Conservation (phyloP, 2,888 invertebrate genomes). For the Pseudanteris insignis region DNA sequence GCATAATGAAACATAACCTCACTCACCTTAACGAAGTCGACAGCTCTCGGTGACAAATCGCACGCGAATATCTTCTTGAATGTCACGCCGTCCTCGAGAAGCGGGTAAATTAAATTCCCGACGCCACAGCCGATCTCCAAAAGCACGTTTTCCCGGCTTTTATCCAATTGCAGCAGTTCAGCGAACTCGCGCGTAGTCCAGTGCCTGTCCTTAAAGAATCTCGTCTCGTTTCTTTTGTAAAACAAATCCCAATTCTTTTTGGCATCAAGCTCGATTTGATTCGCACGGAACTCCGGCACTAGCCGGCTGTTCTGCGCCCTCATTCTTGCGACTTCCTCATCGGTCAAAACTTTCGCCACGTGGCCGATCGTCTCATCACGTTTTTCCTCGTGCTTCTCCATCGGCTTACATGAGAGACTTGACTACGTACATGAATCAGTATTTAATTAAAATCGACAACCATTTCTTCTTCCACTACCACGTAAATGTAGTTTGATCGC, state of each 20-base stretch:
- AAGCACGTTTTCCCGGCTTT: conserved; percentile 66
- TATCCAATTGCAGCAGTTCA: conserved; percentile 75
- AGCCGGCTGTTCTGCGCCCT: conserved; percentile 75
- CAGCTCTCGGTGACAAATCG: conserved; percentile 91
- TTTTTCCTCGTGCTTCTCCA: conserved; percentile 42
- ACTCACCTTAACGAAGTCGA: conserved; percentile 82
- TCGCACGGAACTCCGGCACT: conserved; percentile 79
- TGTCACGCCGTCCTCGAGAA: conserved; percentile 79
- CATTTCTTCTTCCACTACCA: too few species aligned
- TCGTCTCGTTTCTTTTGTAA: conserved; percentile 92
- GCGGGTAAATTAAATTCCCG: conserved; percentile 94
- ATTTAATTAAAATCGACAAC: too few species aligned
- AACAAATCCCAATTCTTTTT: conserved; percentile 95
- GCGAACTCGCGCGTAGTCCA: conserved; percentile 97
- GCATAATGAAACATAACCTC: conserved; percentile 16
- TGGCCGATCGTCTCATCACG: conserved; percentile 48
- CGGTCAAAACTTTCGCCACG: conserved; percentile 69
- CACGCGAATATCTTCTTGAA: conserved; percentile 80
- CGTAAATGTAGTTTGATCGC: too few species aligned
- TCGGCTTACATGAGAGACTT: too few species aligned
- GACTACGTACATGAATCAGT: too few species aligned
- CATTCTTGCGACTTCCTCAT: conserved; percentile 73
- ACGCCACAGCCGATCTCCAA: conserved; percentile 96
- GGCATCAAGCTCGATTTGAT: conserved; percentile 82
- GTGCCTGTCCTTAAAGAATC: conserved; percentile 94